Conservation (phyloP, 2,888 invertebrate genomes). For the Isoperla grammatica region DNA sequence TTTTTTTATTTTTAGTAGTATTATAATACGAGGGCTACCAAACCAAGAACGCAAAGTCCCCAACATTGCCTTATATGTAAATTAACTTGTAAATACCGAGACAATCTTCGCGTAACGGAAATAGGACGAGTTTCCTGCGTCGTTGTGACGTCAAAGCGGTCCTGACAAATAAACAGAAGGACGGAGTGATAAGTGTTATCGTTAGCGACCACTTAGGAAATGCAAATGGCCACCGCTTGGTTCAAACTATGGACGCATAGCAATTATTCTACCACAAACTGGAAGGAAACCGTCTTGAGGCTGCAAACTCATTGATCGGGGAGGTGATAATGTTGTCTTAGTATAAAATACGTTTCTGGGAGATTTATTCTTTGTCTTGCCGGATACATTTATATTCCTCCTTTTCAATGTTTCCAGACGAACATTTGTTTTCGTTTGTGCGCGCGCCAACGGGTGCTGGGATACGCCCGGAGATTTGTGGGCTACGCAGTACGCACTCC, state of each 20-base stretch:
- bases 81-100: too few species aligned
- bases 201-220: slow-evolving; percentile 1
- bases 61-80: too few species aligned
- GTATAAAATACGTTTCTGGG: slow-evolving; percentile 6
- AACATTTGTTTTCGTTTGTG: not conserved
- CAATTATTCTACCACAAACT: not conserved
- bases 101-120: too few species aligned
- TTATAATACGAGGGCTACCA: too few species aligned
- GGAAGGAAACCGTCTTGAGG: not conserved
- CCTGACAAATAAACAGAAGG: not conserved
- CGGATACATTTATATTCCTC: slow-evolving; percentile 13
- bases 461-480: too few species aligned
- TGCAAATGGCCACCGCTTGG: not conserved
- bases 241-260: not conserved
- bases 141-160: not conserved
- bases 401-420: slow-evolving; percentile 5
- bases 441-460: too few species aligned
- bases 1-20: too few species aligned
- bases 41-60: too few species aligned
- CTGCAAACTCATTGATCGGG: slow-evolving; percentile 1
- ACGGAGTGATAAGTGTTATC: not conserved
- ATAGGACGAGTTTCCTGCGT: too few species aligned
- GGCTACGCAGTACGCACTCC: too few species aligned
- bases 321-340: not conserved
- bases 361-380: slow-evolving; percentile 1